Evolutionary conservation across 2,113 vertebrate species (phyloP), one percentile per base, ranked within the genome.

Genomic region (Loxodonta africana): DNA sequence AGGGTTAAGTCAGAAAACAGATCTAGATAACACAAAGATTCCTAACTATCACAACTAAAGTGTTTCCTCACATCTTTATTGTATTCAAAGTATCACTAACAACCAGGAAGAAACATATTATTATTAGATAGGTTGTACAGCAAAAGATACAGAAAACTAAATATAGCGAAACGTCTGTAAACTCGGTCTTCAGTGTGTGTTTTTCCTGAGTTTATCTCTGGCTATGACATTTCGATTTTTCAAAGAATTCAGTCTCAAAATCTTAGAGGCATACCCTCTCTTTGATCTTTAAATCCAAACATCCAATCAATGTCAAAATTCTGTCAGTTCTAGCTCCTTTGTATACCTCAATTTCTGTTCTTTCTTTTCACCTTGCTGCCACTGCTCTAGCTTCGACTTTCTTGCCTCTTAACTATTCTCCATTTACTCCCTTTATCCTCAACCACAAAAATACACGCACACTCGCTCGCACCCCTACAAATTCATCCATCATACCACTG

Each of bases 131-230:
- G 26, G n/a, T 33, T 85, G 23, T 63, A 81, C 15, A 81, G 41
- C 23, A 83, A 18, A 53, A 91, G 26, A 81, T 69, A 82, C 17
- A 91, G 74, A 85, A 87, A 91, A 77, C 18, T 62, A 85, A 91
- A 74, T 33, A 92, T 1, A 80, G 18, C 67, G 20, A 28, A 60
- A 81, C 12, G 69, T 17, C 3, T 78, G 65, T 41, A 37, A 23
- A 60, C 37, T 82, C 67, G 41, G 44, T 78, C 21, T 76, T 77
- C n/a, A 44, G 6, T 65, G 60, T 67, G 44, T 37, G 3, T 82
- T 93, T 74, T 21, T 76, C n/a, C 48, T 41, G 65, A 37, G 5
- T 91, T 76, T 62, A 21, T 77, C 53, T 92, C 44, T 71, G 28
- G 10, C 88, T 85, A 69, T 41, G 62, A 33, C n/a, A 81, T 69